Evolutionary conservation across 2,797 vertebrate species (phyloP).

Genomic region (Catamblyrhynchus diadema): DNA sequence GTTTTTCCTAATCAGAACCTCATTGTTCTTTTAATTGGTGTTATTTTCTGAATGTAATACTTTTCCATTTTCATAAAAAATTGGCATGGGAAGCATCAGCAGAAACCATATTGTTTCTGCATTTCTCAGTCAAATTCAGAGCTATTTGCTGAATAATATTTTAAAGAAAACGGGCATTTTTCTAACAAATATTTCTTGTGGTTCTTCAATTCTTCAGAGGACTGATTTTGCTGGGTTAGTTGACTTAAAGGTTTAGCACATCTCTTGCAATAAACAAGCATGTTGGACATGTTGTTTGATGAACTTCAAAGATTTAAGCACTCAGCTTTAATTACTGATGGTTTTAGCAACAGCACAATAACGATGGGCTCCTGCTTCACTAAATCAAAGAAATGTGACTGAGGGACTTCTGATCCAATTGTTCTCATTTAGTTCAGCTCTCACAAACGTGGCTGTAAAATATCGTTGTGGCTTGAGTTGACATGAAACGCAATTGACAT

Average conservation of each 20-base stretch:
- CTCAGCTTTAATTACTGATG: conserved; percentile 77
- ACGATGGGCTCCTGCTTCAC: conserved; percentile 61
- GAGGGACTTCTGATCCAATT: conserved; percentile 76
- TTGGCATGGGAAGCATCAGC: background rate
- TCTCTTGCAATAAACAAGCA: conserved; percentile 49
- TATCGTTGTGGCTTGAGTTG: conserved; percentile 61
- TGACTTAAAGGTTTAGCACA: conserved; percentile 32
- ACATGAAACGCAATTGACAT: conserved; percentile 61
- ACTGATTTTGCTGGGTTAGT: background rate
- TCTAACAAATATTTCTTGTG: background rate
- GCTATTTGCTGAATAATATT: background rate
- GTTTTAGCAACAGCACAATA: conserved; percentile 65
- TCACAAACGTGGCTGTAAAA: conserved; percentile 70
- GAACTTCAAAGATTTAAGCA: conserved; percentile 86
- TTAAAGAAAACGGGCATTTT: background rate
- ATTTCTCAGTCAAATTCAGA: background rate
- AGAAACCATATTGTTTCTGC: background rate
- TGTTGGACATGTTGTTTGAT: conserved; percentile 84
- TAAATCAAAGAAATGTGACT: conserved; percentile 79
- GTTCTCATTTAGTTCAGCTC: conserved; percentile 76
- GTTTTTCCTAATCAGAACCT: background rate
- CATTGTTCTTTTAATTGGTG: background rate
- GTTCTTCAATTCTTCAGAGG: background rate
- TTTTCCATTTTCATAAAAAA: background rate
- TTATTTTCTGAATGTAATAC: background rate